These are phyloP conservation scores for Trissolcus brochymenae DNA, from an alignment of 2,888 invertebrate genomes.

Conservation along the genomic window DNA sequence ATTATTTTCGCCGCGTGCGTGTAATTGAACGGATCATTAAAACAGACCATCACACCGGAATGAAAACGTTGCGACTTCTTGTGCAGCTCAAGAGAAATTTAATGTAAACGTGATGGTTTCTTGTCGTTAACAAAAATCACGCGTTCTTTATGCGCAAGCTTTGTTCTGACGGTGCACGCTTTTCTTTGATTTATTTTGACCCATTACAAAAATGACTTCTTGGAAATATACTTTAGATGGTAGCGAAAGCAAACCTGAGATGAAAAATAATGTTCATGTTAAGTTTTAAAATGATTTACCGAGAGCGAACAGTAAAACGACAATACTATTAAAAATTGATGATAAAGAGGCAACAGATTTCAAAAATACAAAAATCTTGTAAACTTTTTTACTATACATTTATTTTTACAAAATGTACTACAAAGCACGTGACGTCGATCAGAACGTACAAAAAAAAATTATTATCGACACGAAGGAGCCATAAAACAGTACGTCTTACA, in stretches of 20 bases:
- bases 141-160: slow-evolving; percentile 8
- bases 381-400: background rate
- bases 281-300: background rate
- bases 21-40: slow-evolving; percentile 46
- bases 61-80: slow-evolving; percentile 13
- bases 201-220: slow-evolving; percentile 12
- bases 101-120: slow-evolving; percentile 16
- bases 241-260: too few relatives aligned
- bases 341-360: too few relatives aligned
- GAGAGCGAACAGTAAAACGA: too few relatives aligned
- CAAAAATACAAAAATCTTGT: background rate
- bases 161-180: background rate
- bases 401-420: background rate
- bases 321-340: too few relatives aligned
- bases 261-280: too few relatives aligned
- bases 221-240: background rate
- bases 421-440: background rate
- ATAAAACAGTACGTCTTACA: slow-evolving; percentile 20
- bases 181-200: slow-evolving; percentile 4
- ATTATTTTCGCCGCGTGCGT: slow-evolving; percentile 30
- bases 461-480: slow-evolving; percentile 15
- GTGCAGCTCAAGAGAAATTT: slow-evolving; percentile 3
- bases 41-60: slow-evolving; percentile 35
- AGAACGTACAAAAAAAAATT: background rate
- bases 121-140: slow-evolving; percentile 34